phyloP scores from a whole-genome alignment of 2,888 invertebrate species.

The Biston stratarius region DNA sequence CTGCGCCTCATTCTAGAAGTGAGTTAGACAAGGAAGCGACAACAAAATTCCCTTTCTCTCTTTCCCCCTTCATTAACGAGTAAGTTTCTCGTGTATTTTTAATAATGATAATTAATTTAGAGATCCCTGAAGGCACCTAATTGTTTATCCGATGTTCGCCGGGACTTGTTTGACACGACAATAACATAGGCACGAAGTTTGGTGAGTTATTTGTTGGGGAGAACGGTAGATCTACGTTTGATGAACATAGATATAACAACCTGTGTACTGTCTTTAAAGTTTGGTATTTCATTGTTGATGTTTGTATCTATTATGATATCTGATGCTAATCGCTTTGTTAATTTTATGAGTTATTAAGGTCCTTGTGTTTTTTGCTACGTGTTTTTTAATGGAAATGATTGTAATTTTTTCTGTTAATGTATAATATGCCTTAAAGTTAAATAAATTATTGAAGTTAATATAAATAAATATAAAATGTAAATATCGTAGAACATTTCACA shows the following conservation, averaged over 20 bases:
- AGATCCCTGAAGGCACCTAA: slow-evolving; percentile 29
- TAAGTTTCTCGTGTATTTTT: slow-evolving; percentile 36
- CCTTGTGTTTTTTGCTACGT: too few relatives aligned
- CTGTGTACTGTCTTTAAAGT: neutral
- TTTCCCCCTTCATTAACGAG: slow-evolving; percentile 21
- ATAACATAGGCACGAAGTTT: slow-evolving; percentile 37
- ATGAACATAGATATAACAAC: neutral
- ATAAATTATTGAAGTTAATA: too few relatives aligned
- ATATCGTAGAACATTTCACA: too few relatives aligned
- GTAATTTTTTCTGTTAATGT: too few relatives aligned
- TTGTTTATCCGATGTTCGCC: slow-evolving; percentile 37
- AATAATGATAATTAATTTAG: slow-evolving; percentile 35
- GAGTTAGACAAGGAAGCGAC: slow-evolving; percentile 24
- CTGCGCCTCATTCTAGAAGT: slow-evolving; percentile 2
- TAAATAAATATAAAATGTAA: too few relatives aligned
- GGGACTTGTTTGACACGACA: slow-evolving; percentile 40
- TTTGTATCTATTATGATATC: neutral
- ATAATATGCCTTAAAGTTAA: too few relatives aligned
- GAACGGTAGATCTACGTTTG: neutral
- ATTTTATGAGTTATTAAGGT: too few relatives aligned
- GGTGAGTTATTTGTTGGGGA: slow-evolving; percentile 18
- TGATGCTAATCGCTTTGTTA: neutral
- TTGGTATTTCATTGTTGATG: neutral
- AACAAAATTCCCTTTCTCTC: slow-evolving; percentile 11
- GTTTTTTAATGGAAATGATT: too few relatives aligned